A percentile compares a stretch with the other conserved stretches of the same genome.
Conservation (phyloP, 1,140 invertebrate genomes). For the Lasaia peninsularis region DNA sequence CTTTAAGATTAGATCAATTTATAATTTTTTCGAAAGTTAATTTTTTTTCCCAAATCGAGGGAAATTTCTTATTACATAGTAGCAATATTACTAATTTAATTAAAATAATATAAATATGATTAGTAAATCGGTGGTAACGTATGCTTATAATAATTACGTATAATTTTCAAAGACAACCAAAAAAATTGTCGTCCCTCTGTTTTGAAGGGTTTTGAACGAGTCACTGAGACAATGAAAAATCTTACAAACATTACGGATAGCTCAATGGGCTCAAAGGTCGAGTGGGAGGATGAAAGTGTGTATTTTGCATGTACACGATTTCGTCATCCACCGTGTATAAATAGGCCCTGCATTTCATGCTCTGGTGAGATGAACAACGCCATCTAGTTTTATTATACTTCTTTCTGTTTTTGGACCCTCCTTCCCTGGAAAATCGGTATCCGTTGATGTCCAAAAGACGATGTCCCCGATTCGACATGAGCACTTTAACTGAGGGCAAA, state of each 20-base stretch:
- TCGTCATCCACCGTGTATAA: neutral
- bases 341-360: neutral
- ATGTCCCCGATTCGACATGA: neutral
- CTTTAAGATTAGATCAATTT: too few species aligned
- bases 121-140: too few species aligned
- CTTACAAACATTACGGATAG: neutral
- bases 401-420: neutral
- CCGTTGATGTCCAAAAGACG: constrained; percentile 2
- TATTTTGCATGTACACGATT: constrained; percentile 12
- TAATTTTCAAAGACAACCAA: too few species aligned
- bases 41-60: too few species aligned
- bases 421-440: constrained; percentile 7
- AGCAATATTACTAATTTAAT: too few species aligned
- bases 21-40: too few species aligned
- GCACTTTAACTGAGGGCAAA: neutral
- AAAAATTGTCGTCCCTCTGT: too few species aligned
- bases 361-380: neutral
- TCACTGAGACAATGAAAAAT: neutral
- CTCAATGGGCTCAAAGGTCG: neutral
- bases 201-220: too few species aligned
- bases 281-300: constrained; percentile 14
- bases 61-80: too few species aligned
- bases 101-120: too few species aligned
- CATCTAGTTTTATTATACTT: constrained; percentile 2
- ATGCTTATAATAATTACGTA: too few species aligned